These are phyloP conservation scores for Drosophila affinis DNA, from an alignment of 2,888 invertebrate genomes.

Conservation along the genomic window DNA sequence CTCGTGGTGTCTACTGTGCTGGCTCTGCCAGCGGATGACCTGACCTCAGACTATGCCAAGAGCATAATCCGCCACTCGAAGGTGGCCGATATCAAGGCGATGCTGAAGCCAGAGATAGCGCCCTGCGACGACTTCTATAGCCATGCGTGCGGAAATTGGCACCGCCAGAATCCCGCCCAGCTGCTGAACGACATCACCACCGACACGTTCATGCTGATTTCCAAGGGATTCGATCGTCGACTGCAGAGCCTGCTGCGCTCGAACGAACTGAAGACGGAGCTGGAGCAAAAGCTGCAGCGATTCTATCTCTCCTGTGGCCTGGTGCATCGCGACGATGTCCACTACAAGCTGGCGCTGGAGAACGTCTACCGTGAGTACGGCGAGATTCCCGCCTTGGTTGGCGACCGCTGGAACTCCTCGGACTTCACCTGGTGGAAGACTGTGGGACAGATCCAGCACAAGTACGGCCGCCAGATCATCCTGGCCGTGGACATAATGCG, in stretches of 20 bases:
- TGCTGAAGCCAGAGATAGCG: conserved; percentile 88
- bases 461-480: conserved; percentile 72
- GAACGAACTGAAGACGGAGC: conserved; percentile 17
- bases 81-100: conserved; percentile 88
- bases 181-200: conserved; percentile 55
- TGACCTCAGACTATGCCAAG: conserved; percentile 63
- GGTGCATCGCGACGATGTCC: conserved; percentile 44
- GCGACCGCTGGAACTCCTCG: conserved; percentile 53
- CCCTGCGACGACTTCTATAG: conserved; percentile 93
- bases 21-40: conserved; percentile 33
- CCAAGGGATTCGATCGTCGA: conserved; percentile 67
- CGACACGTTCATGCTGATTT: conserved; percentile 64
- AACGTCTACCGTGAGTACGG: conserved; percentile 64
- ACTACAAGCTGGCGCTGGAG: conserved; percentile 60
- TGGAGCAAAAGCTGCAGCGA: conserved; percentile 68
- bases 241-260: conserved; percentile 53
- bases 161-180: conserved; percentile 75
- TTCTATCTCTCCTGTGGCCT: conserved; percentile 76
- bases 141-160: conserved; percentile 94
- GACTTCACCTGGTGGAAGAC: conserved; percentile 77
- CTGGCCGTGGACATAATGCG: conserved; percentile 69
- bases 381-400: conserved; percentile 64
- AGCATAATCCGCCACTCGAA: conserved; percentile 86
- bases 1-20: not conserved
- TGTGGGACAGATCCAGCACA: conserved; percentile 69